Base-by-base conservation (phyloP, 1,140 invertebrate species). In the Berghia stephanieae region DNA sequence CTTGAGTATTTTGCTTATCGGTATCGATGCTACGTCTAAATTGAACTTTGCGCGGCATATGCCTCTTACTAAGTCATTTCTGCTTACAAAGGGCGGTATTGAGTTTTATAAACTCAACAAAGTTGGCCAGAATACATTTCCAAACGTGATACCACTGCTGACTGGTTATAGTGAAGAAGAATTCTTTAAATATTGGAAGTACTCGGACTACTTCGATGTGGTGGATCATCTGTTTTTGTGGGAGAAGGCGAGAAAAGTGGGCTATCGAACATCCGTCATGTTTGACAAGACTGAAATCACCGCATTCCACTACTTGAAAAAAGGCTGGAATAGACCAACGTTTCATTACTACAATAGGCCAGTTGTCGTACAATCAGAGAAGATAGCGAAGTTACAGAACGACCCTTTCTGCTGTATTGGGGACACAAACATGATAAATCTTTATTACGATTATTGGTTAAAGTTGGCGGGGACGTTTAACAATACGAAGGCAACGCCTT, bases 31-130 rank as follows among this genome's bases (percentile, higher is more conserved):
- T n/a, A n/a, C n/a, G n/a, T n/a, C n/a, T n/a, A n/a, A n/a, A n/a
- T n/a, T n/a, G n/a, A n/a, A n/a, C n/a, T n/a, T n/a, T n/a, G n/a
- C n/a, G n/a, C n/a, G n/a, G n/a, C n/a, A n/a, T n/a, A n/a, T n/a
- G n/a, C n/a, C n/a, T n/a, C n/a, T n/a, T n/a, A n/a, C n/a, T n/a
- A n/a, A n/a, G n/a, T n/a, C n/a, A n/a, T n/a, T n/a, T n/a, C n/a
- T n/a, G n/a, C n/a, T n/a, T n/a, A n/a, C n/a, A n/a, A n/a, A n/a
- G n/a, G n/a, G n/a, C n/a, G n/a, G n/a, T n/a, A n/a, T 71, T 3
- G 68, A 70, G 40, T 43, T 70, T 24, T 31, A 46, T 27, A 70
- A 70, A 46, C 46, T 44, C 42, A 70, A 70, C 27, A 70, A 40
- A 27, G n/a, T 70, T 4, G 68, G 38, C 13, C 21, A 8, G 3